A percentile compares a stretch with the other conserved stretches of the same genome.
phyloP scores from a whole-genome alignment of 1,140 invertebrate genomes.

The Drusus annulatus region DNA sequence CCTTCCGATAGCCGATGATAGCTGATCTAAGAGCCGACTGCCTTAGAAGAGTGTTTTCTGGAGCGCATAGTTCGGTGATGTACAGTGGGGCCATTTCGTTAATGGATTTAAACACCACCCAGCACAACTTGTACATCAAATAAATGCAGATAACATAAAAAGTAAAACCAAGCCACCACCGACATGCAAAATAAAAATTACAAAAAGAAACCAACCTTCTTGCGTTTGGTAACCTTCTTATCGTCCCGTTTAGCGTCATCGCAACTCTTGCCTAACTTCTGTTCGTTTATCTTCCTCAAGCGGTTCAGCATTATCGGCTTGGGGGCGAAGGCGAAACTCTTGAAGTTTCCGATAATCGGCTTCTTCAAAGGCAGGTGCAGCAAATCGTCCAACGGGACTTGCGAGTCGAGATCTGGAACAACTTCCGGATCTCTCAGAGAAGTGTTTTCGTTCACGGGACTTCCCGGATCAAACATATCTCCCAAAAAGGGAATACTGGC shows the following conservation, averaged over 20 bases:
- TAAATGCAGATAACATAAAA: too few relatives aligned
- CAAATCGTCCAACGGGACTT: slow-evolving; percentile 37
- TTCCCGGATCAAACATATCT: slow-evolving; percentile 70
- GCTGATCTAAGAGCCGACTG: too few relatives aligned
- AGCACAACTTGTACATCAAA: too few relatives aligned
- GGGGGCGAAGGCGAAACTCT: slow-evolving; percentile 68
- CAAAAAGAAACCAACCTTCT: slow-evolving; percentile 33
- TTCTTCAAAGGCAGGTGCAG: slow-evolving; percentile 18
- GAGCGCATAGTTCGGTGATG: too few relatives aligned
- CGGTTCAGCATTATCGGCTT: slow-evolving; percentile 70
- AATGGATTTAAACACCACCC: too few relatives aligned
- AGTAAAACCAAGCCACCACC: too few relatives aligned
- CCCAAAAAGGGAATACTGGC: slow-evolving; percentile 67
- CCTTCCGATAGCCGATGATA: too few relatives aligned
- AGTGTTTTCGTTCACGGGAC: slow-evolving; percentile 46
- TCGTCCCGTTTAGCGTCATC: background rate
- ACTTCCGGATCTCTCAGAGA: background rate
- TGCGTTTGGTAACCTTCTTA: slow-evolving; percentile 8
- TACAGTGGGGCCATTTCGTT: too few relatives aligned
- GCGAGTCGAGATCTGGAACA: background rate
- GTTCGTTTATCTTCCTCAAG: slow-evolving; percentile 42
- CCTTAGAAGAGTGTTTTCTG: too few relatives aligned
- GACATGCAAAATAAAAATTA: too few relatives aligned
- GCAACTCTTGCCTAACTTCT: slow-evolving; percentile 20
- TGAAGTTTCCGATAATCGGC: slow-evolving; percentile 61